Conservation (phyloP, 2,797 vertebrate genomes). For the Myotis myotis region DNA sequence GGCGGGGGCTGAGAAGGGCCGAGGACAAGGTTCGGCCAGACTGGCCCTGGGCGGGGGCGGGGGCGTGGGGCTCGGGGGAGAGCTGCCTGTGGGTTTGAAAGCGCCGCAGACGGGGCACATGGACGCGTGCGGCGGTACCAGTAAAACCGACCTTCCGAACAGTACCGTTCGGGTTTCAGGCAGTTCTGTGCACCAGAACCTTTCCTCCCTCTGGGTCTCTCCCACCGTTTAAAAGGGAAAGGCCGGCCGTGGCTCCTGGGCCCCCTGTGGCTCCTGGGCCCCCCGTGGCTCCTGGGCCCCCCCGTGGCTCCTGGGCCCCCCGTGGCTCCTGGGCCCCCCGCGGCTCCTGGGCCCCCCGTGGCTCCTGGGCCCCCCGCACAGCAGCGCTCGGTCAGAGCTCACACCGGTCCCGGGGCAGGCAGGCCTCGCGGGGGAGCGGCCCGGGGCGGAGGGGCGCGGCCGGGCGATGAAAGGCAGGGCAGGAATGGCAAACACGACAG, state of each 20-base stretch:
- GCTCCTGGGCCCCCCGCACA: neutral
- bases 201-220: neutral
- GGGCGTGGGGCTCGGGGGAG: neutral
- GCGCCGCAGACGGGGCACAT: accelerated
- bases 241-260: neutral
- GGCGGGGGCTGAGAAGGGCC: neutral
- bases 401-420: too few species aligned
- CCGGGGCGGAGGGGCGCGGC: accelerated
- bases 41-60: neutral
- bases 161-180: accelerated
- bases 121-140: accelerated
- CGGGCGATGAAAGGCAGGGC: accelerated
- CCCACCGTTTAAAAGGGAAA: neutral
- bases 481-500: neutral
- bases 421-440: neutral
- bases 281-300: neutral
- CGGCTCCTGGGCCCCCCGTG: neutral
- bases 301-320: neutral
- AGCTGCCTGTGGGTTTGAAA: accelerated
- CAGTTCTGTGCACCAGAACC: neutral
- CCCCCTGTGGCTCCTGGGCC: neutral
- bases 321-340: neutral
- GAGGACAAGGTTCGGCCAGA: accelerated
- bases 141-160: accelerated
- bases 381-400: neutral